phyloP scores from a whole-genome alignment of 2,113 vertebrate species.

The Herpetotheres cachinnans region DNA sequence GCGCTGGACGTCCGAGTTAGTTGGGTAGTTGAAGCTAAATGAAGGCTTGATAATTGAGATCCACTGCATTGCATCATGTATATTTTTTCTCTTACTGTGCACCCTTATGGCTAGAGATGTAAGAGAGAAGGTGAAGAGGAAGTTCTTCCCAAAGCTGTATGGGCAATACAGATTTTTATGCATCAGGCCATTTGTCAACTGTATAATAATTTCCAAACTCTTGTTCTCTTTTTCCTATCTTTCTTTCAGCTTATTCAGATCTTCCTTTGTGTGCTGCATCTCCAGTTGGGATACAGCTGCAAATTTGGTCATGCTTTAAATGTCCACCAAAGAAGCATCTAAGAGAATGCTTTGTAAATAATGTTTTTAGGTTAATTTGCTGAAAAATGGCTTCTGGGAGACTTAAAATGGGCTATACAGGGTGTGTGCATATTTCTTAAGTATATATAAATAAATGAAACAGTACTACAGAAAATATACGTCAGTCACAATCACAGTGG shows the following conservation, averaged over 20 bases:
- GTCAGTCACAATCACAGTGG: not conserved
- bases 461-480: not conserved
- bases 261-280: not conserved
- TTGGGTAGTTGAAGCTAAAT: not conserved
- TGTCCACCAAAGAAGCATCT: not conserved
- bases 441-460: not conserved
- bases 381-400: not conserved
- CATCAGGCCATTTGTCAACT: not conserved
- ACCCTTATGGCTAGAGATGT: not conserved
- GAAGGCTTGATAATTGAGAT: not conserved
- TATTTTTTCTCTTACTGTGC: not conserved
- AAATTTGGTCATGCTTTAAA: not conserved
- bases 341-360: not conserved
- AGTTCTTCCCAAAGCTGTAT: not conserved
- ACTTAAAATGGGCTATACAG: not conserved
- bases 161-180: not conserved
- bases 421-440: not conserved
- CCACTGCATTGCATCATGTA: not conserved
- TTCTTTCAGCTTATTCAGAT: not conserved
- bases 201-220: not conserved
- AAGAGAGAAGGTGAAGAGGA: not conserved
- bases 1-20: rapidly evolving
- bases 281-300: not conserved
- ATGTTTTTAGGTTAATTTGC: not conserved
- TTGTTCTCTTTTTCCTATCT: not conserved